phyloP scores from a whole-genome alignment of 37 sponge, comb jelly and placozoan species.

The Cladorhizidae sp. region DNA sequence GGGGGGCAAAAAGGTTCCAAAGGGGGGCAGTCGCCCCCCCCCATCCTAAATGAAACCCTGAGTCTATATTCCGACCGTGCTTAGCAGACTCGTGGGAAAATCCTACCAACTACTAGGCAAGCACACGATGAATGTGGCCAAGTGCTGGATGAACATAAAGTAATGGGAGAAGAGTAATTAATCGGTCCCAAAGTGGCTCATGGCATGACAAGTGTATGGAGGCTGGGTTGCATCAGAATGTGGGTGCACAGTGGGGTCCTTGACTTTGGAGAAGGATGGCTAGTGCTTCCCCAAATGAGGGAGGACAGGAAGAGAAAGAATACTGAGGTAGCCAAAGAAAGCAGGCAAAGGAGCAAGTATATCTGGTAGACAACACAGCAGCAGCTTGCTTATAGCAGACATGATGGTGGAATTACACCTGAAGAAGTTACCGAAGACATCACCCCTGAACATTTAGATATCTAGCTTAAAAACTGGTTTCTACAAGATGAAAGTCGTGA shows the following conservation, averaged over 20 bases:
- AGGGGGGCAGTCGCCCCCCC: too few species aligned
- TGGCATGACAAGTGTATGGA: slow-evolving; percentile 29
- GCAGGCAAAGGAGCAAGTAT: not conserved
- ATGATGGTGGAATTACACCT: too few species aligned
- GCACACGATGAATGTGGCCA: slow-evolving; percentile 45
- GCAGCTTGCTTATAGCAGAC: too few species aligned
- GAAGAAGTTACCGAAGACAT: too few species aligned
- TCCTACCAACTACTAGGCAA: slow-evolving; percentile 28
- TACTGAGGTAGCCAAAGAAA: slow-evolving; percentile 16
- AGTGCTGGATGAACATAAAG: slow-evolving; percentile 54
- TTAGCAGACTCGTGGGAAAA: too few species aligned
- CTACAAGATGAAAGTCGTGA: too few species aligned
- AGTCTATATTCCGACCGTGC: too few species aligned
- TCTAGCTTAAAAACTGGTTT: too few species aligned
- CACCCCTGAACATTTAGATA: too few species aligned
- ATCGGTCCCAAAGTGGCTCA: slow-evolving; percentile 32
- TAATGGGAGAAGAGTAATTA: slow-evolving; percentile 54
- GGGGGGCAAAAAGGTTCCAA: too few species aligned
- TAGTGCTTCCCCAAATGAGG: not conserved
- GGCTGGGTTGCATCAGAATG: slow-evolving; percentile 30
- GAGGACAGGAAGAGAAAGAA: slow-evolving; percentile 20
- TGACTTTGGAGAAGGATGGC: slow-evolving; percentile 10
- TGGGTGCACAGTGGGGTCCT: slow-evolving; percentile 34
- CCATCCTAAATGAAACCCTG: too few species aligned
- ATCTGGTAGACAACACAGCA: too few species aligned